A percentile compares a stretch with the other conserved stretches of the same genome.
These are phyloP conservation scores for Festucalex cinctus DNA, from an alignment of 2,113 vertebrate species.

Conservation along the genomic window DNA sequence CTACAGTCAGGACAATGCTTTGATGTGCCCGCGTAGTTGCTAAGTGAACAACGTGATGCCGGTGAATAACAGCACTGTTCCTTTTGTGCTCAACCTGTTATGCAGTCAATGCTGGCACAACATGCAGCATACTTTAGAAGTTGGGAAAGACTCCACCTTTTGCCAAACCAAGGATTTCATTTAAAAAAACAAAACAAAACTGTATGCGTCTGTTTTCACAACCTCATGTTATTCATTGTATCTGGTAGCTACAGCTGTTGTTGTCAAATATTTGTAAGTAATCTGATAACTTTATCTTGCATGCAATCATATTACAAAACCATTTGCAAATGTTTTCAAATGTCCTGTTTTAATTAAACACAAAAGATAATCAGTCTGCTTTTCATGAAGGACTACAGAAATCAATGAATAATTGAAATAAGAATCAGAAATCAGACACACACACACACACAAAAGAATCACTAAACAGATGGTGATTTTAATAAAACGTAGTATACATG, in stretches of 20 bases:
- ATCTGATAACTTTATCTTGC: no score
- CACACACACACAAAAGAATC: no score
- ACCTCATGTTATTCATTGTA: background rate
- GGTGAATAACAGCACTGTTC: conserved; percentile 63
- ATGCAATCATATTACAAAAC: no score
- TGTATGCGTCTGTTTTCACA: background rate
- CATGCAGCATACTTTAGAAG: conserved; percentile 43
- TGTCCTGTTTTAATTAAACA: no score
- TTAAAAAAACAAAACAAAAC: conserved; percentile 16
- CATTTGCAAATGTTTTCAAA: no score
- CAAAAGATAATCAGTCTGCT: no score
- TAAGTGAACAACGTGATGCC: conserved; percentile 47
- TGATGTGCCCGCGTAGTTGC: conserved; percentile 57
- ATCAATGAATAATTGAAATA: no score
- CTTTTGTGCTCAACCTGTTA: conserved; percentile 50
- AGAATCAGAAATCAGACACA: no score
- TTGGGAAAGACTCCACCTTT: conserved; percentile 17
- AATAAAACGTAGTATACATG: no score
- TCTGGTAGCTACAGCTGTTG: background rate
- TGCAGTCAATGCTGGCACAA: conserved; percentile 49
- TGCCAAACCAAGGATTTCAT: conserved; percentile 20
- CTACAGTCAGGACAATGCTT: conserved; percentile 39
- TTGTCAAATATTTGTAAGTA: no score
- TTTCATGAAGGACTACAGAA: no score
- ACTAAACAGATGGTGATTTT: no score